phyloP scores from a whole-genome alignment of 2,113 vertebrate species.

The Corynorhinus townsendii region DNA sequence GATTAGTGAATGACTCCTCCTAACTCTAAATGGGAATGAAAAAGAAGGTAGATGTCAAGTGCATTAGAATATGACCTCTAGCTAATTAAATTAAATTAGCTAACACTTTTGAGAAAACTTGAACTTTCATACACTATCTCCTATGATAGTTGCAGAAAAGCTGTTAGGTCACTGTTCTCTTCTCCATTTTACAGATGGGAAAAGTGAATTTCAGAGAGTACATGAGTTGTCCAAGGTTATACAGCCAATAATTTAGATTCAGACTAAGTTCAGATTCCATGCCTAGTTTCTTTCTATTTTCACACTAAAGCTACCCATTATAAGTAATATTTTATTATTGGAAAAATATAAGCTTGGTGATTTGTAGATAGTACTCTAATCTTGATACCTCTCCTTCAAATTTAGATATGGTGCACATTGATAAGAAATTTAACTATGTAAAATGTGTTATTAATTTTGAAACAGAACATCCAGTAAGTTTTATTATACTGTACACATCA shows the following conservation, averaged over 20 bases:
- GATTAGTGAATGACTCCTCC: constrained; percentile 31
- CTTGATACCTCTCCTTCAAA: not conserved
- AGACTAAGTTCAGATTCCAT: not conserved
- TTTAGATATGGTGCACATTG: not conserved
- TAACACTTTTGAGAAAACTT: constrained; percentile 4
- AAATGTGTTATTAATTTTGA: not conserved
- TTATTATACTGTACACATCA: not conserved
- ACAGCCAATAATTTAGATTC: not conserved
- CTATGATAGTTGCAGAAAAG: not conserved
- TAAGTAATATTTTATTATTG: not conserved
- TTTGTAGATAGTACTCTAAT: not conserved
- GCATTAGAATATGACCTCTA: constrained; percentile 25
- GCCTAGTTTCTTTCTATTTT: not conserved
- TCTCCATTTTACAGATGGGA: not conserved
- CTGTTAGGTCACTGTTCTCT: not conserved
- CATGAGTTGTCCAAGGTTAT: not conserved
- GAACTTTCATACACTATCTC: not conserved
- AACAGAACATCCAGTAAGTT: not conserved
- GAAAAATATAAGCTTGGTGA: not conserved
- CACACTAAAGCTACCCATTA: not conserved
- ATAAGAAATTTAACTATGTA: not conserved
- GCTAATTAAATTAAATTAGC: constrained; percentile 40
- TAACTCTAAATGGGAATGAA: constrained; percentile 14
- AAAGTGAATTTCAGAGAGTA: not conserved
- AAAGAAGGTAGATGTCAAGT: not conserved